Percentiles rank a stretch among this genome's conserved stretches.
Conservation (phyloP, 2,797 vertebrate genomes). For the Melanotaenia boesemani region DNA sequence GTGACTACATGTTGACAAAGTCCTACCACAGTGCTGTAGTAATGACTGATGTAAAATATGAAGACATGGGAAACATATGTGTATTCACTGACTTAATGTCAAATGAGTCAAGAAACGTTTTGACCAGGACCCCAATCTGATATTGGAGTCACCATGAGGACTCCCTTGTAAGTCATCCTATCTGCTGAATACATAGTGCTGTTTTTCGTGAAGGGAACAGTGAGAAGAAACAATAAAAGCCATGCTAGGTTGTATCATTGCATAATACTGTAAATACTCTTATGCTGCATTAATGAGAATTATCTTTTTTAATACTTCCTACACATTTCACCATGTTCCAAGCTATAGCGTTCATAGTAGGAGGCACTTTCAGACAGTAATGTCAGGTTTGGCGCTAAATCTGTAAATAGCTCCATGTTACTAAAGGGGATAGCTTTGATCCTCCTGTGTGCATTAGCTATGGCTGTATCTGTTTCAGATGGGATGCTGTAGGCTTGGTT, state of each 20-base stretch:
- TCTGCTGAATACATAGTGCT: no score
- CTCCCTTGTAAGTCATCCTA: no score
- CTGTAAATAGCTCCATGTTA: constrained; percentile 61
- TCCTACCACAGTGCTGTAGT: not conserved
- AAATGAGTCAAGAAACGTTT: no score
- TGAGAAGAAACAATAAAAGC: not conserved
- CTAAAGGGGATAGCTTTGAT: constrained; percentile 71
- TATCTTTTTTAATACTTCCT: constrained; percentile 47
- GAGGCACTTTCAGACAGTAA: constrained; percentile 50
- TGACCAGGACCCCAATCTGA: no score
- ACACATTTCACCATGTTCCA: constrained; percentile 30
- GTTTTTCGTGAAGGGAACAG: no score
- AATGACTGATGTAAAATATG: no score
- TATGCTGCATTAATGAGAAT: constrained; percentile 25
- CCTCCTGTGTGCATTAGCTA: constrained; percentile 65
- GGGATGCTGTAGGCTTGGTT: constrained; percentile 50
- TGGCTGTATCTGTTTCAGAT: constrained; percentile 59
- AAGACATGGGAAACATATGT: not conserved
- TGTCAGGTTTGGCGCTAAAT: constrained; percentile 55
- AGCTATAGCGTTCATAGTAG: constrained; percentile 59
- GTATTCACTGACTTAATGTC: not conserved
- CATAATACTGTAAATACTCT: constrained; percentile 34
- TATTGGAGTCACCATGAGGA: no score
- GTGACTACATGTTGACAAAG: not conserved
- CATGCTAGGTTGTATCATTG: constrained; percentile 14